Evolutionary conservation across 2,888 invertebrate species (phyloP).

Genomic region (Subacronicta megacephala): DNA sequence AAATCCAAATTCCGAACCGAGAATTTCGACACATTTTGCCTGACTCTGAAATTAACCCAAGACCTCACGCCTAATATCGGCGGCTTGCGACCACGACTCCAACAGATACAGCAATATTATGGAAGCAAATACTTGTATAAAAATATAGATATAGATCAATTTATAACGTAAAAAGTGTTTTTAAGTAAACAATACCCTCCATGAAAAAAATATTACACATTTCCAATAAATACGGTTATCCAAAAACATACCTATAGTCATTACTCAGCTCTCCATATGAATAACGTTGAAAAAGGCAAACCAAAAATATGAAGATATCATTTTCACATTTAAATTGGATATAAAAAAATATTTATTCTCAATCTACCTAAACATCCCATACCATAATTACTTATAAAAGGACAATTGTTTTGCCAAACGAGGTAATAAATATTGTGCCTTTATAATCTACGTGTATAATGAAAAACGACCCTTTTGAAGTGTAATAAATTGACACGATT

Average conservation of each 20-base stretch:
- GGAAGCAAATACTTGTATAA: too few relatives aligned
- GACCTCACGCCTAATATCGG: neutral
- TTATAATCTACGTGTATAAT: constrained; percentile 17
- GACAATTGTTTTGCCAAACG: constrained; percentile 32
- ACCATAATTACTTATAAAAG: constrained; percentile 27
- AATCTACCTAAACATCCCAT: constrained; percentile 9
- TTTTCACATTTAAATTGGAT: constrained; percentile 15
- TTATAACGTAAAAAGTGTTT: too few relatives aligned
- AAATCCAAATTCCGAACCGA: too few relatives aligned
- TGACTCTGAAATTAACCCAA: neutral
- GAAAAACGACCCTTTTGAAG: constrained; percentile 10
- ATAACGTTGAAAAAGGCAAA: neutral
- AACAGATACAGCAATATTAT: too few relatives aligned
- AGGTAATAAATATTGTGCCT: constrained; percentile 25
- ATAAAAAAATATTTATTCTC: constrained; percentile 15
- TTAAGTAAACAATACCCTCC: too few relatives aligned
- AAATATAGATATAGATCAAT: too few relatives aligned
- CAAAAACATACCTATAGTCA: too few relatives aligned
- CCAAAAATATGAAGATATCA: neutral
- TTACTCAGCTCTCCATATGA: neutral
- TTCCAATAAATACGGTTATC: too few relatives aligned
- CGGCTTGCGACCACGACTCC: too few relatives aligned
- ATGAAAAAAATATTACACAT: too few relatives aligned
- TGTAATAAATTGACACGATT: constrained; percentile 19
- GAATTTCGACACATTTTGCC: too few relatives aligned